phyloP scores from a whole-genome alignment of 2,113 vertebrate genomes.

The Phalacrocorax aristotelis region DNA sequence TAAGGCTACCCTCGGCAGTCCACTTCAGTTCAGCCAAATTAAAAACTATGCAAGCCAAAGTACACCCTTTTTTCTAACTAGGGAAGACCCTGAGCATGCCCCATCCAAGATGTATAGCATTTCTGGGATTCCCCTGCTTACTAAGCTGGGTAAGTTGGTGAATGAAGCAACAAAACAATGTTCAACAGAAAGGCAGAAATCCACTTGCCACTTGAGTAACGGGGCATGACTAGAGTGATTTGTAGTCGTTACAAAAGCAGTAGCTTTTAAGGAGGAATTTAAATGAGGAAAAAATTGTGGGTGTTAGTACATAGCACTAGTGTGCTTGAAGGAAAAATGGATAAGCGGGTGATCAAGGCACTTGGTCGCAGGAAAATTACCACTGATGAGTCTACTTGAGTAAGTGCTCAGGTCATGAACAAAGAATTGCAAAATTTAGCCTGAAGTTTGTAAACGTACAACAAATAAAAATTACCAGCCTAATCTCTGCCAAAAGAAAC shows the following conservation, averaged over 20 bases:
- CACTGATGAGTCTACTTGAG: background rate
- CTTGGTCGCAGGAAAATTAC: background rate
- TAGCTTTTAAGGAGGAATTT: background rate
- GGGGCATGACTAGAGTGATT: background rate
- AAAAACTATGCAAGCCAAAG: background rate
- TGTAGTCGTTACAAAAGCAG: background rate
- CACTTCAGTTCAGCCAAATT: background rate
- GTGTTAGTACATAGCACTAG: background rate
- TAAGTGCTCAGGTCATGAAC: background rate
- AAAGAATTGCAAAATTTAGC: slow-evolving; percentile 37
- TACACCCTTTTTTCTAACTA: background rate
- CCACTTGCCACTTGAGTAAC: background rate
- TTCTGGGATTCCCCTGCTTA: background rate
- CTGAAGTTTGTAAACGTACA: slow-evolving; percentile 26
- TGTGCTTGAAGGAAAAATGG: slow-evolving; percentile 18
- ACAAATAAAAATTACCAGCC: slow-evolving; percentile 1
- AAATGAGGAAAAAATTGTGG: slow-evolving; percentile 22
- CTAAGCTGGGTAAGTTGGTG: background rate
- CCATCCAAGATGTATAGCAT: fast-evolving
- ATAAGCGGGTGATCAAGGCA: background rate
- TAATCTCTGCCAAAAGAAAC: background rate
- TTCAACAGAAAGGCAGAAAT: background rate
- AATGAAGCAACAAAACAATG: background rate
- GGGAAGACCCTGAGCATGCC: background rate
- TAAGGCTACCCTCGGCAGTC: background rate